Percentiles rank a stretch among this genome's conserved stretches.
These are phyloP conservation scores for Rhynchomys soricoides DNA, from an alignment of 2,113 vertebrate genomes.

Conservation along the genomic window DNA sequence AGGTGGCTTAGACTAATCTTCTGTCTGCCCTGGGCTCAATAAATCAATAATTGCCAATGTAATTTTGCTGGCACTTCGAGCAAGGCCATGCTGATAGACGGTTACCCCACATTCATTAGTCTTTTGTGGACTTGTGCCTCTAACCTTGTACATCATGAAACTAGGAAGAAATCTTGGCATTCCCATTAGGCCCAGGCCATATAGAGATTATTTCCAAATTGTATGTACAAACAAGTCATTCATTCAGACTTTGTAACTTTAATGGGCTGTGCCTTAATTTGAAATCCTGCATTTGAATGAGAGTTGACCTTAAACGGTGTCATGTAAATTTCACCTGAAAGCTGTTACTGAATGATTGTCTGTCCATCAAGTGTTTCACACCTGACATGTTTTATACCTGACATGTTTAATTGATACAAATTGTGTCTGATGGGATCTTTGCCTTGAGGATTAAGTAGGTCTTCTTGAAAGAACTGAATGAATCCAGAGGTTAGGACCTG, in stretches of 20 bases:
- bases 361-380: not conserved
- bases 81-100: not conserved
- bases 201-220: constrained; percentile 20
- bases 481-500: not conserved
- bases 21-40: not conserved
- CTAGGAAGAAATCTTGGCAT: constrained; percentile 2
- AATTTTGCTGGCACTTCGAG: not conserved
- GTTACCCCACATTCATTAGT: not conserved
- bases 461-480: constrained; percentile 12
- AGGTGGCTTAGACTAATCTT: not conserved
- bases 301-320: not conserved
- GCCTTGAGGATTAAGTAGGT: not conserved
- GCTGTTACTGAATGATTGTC: not conserved
- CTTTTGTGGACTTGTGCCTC: not conserved
- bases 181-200: not conserved
- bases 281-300: not conserved
- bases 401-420: not conserved
- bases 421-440: not conserved
- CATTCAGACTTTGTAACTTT: not conserved
- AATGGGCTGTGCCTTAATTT: constrained; percentile 22
- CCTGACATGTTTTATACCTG: not conserved
- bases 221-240: not conserved
- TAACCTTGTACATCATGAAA: not conserved
- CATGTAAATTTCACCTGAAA: not conserved
- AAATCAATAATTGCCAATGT: not conserved